Evolutionary conservation across 1,140 invertebrate genomes (phyloP), one percentile per base, ranked within the genome.

Genomic region (Halictus rubicundus): DNA sequence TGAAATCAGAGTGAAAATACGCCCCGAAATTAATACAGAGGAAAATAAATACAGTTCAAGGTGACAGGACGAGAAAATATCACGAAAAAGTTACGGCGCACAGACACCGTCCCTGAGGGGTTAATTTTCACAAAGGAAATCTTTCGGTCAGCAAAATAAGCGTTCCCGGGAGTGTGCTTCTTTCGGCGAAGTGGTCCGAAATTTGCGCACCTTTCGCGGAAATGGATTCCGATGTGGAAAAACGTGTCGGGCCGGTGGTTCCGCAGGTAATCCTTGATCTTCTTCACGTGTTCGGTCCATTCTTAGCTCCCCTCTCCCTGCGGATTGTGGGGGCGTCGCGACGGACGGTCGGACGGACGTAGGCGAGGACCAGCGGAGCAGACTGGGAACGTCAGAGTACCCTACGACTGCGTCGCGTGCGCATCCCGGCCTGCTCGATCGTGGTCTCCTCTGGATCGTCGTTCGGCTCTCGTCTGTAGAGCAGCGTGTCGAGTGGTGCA

Each of bases 391-490:
- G 82, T 83, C 87, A 83, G 80, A 81, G 87, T 91, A 89, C 87
- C 92, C 91, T 83, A 93, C 91, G 83, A 93, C 88, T 87, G 91
- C 88, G 84, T 80, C 84, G 87, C 86, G 85, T 60, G 65, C 83
- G 59, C 85, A 87, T 87, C 85, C 71, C 85, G 79, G 61, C 60
- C 25, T 60, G n/a, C 69, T 37, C 46, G 73, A 72, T 68, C 71
- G 54, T 42, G 25, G 60, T 27, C n/a, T 52, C 14, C 52, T 49
- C 72, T 66, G 59, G 69, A 70, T 79, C 60, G 23, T 63, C 52
- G 32, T n/a, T 54, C 66, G 49, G 25, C 23, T 57, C 57, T 54
- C 21, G 60, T 27, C 60, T 16, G 21, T 21, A 8, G 39, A 21
- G 23, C 25, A 42, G 14, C 12, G 25, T 5, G 9, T 32, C 16